These are phyloP conservation scores for Drepana arcuata DNA, from an alignment of 1,140 invertebrate species.

Conservation along the genomic window DNA sequence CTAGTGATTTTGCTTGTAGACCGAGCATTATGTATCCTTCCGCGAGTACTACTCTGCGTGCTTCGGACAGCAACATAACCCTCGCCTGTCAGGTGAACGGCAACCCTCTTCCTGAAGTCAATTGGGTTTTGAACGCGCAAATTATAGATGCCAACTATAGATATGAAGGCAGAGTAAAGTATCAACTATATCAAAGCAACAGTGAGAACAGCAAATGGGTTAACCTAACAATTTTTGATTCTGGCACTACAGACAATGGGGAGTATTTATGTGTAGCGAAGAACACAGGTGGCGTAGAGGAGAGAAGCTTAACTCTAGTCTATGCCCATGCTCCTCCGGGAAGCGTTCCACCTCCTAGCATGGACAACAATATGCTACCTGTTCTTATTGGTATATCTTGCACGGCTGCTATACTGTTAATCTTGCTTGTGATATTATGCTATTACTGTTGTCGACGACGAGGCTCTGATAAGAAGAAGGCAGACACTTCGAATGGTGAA, in stretches of 20 bases:
- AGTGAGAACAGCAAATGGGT: conserved; percentile 76
- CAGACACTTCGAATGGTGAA: conserved; percentile 74
- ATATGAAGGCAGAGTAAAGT: conserved; percentile 67
- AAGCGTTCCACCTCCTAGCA: conserved; percentile 55
- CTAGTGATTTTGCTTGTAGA: conserved; percentile 87
- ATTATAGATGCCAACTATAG: conserved; percentile 74
- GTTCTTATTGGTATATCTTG: conserved; percentile 70
- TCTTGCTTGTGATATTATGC: conserved; percentile 76
- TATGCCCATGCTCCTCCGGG: conserved; percentile 68
- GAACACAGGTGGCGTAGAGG: conserved; percentile 87
- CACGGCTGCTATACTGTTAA: conserved; percentile 72
- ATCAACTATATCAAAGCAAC: conserved; percentile 37
- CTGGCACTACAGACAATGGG: conserved; percentile 83
- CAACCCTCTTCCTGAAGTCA: conserved; percentile 81
- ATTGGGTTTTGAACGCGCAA: conserved; percentile 80
- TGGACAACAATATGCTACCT: conserved; percentile 63
- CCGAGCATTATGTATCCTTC: conserved; percentile 79
- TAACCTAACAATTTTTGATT: conserved; percentile 83
- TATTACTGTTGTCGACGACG: conserved; percentile 80
- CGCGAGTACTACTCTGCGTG: conserved; percentile 69
- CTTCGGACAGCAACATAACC: conserved; percentile 79
- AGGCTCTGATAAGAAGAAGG: conserved; percentile 70
- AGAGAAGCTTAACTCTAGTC: conserved; percentile 79
- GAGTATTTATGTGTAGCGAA: conserved; percentile 91
- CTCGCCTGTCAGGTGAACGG: conserved; percentile 84